Conservation (phyloP, 2,113 vertebrate genomes). For the Bubo scandiacus region DNA sequence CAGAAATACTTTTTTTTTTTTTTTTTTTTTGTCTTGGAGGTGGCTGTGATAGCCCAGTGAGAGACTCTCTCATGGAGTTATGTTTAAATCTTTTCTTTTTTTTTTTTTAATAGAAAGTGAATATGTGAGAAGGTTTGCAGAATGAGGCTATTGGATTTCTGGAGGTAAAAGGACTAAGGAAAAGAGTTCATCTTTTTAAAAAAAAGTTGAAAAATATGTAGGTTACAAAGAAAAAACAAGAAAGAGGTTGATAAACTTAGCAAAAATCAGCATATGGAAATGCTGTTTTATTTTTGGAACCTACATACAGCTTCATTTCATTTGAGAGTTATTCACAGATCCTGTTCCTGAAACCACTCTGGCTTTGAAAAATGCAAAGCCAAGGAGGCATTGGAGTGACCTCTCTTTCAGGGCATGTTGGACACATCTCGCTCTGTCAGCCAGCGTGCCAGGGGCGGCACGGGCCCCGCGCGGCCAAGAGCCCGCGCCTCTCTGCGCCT, state of each 20-base stretch:
- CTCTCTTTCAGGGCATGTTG: background rate
- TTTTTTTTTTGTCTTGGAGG: background rate
- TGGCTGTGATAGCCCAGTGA: background rate
- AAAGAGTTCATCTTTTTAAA: background rate
- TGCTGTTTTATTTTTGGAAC: constrained; percentile 28
- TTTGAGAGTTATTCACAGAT: background rate
- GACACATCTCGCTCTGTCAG: background rate
- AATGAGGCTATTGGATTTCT: background rate
- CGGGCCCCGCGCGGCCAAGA: background rate
- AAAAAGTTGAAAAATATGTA: background rate
- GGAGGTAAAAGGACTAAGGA: background rate
- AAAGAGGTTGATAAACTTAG: background rate
- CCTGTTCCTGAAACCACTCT: constrained; percentile 22
- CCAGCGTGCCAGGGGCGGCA: background rate
- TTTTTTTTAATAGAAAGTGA: background rate
- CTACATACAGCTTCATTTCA: background rate
- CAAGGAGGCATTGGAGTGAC: background rate
- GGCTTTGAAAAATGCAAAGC: background rate
- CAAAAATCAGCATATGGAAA: constrained; percentile 23
- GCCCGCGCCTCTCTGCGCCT: background rate
- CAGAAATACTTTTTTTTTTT: background rate
- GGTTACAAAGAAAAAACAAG: background rate
- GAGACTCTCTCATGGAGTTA: background rate
- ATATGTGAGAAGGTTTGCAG: background rate
- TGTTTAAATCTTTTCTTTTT: background rate